These are phyloP conservation scores for Potorous gilbertii DNA, from an alignment of 2,797 vertebrate genomes.

Conservation along the genomic window DNA sequence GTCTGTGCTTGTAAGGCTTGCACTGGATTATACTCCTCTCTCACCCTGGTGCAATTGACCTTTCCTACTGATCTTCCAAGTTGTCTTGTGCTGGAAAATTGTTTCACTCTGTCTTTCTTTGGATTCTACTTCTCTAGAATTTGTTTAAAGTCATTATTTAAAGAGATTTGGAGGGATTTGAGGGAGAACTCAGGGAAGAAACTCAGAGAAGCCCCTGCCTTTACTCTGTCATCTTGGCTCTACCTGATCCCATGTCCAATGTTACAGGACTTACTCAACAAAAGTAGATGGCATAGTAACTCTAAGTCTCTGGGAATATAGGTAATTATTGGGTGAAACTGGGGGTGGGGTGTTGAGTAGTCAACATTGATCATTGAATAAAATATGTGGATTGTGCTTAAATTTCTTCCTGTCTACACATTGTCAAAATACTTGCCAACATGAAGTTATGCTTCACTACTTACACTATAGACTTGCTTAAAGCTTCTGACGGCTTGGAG, in stretches of 20 bases:
- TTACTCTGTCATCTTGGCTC: no score
- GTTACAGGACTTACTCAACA: slow-evolving; percentile 10
- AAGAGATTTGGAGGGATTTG: no score
- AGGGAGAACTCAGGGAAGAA: no score
- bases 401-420: neutral
- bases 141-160: neutral
- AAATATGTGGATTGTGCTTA: neutral
- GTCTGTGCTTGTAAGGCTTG: no score
- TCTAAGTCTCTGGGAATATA: neutral
- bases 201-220: no score
- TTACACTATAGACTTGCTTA: neutral
- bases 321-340: neutral
- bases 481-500: neutral
- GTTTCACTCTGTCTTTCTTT: no score
- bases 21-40: no score
- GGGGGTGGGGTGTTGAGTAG: neutral
- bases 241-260: neutral
- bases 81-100: no score
- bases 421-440: neutral
- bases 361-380: neutral
- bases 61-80: no score
- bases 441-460: neutral
- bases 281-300: neutral
- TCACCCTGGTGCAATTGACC: no score
- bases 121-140: no score